Percentiles rank a stretch among this genome's conserved stretches.
Evolutionary conservation across 2,888 invertebrate genomes (phyloP).

Genomic region (Ceramica pisi): DNA sequence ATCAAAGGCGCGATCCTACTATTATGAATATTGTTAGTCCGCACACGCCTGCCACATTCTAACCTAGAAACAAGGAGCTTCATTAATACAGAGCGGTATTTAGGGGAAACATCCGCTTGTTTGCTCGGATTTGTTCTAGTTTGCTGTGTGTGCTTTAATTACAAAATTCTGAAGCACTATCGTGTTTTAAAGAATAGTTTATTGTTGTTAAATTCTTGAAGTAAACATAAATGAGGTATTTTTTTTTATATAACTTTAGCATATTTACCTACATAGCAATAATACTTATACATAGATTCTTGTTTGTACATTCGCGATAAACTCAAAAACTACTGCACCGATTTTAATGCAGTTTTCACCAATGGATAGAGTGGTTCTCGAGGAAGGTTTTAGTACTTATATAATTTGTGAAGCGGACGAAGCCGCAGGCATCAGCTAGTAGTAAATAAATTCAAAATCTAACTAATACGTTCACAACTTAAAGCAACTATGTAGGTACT

Average conservation of each 20-base stretch:
- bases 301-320: too few species aligned
- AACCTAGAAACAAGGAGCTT: slow-evolving; percentile 57
- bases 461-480: background rate
- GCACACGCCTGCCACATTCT: slow-evolving; percentile 48
- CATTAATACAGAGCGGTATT: slow-evolving; percentile 59
- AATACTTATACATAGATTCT: background rate
- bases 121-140: slow-evolving; percentile 42
- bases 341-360: too few species aligned
- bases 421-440: too few species aligned
- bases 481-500: too few species aligned
- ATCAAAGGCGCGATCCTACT: slow-evolving; percentile 62
- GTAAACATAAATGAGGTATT: too few species aligned
- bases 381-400: too few species aligned
- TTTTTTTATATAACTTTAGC: background rate
- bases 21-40: slow-evolving; percentile 60
- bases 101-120: slow-evolving; percentile 50
- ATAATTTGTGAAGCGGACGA: too few species aligned
- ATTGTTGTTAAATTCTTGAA: background rate
- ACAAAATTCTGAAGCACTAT: slow-evolving; percentile 15
- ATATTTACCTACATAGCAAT: too few species aligned
- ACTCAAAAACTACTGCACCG: too few species aligned
- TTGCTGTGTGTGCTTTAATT: slow-evolving; percentile 44
- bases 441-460: too few species aligned
- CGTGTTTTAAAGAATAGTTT: slow-evolving; percentile 2
- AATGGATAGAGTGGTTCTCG: too few species aligned